Percentiles rank a stretch among this genome's conserved stretches.
Evolutionary conservation across 1,140 invertebrate genomes (phyloP).

Genomic region (Drosophila nigromelanica): DNA sequence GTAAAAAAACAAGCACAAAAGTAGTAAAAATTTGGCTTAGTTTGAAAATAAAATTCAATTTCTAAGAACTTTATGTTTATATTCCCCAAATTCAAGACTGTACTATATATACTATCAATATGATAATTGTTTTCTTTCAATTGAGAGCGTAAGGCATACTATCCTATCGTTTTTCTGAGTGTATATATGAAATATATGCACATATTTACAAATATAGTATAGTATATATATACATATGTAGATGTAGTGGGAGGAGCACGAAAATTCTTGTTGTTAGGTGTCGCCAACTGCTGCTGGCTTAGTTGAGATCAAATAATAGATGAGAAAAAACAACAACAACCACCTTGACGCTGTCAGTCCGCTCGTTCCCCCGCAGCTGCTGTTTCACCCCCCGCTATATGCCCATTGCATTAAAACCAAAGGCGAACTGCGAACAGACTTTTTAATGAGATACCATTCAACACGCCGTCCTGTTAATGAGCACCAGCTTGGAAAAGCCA

Average conservation of each 20-base stretch:
- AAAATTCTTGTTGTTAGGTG: slow-evolving; percentile 67
- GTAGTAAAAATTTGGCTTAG: no score
- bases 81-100: no score
- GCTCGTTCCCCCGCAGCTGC: no score
- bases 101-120: no score
- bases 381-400: neutral
- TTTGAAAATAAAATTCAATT: no score
- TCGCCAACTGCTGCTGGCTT: slow-evolving; percentile 60
- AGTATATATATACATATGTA: neutral
- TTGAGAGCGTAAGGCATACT: no score
- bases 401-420: slow-evolving; percentile 44
- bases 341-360: slow-evolving; percentile 3
- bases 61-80: no score
- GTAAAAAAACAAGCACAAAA: no score
- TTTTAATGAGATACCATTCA: slow-evolving; percentile 76
- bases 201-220: neutral
- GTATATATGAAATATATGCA: neutral
- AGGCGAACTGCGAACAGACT: slow-evolving; percentile 40
- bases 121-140: no score
- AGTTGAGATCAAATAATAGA: slow-evolving; percentile 46
- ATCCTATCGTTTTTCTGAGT: neutral
- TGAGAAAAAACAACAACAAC: slow-evolving; percentile 18
- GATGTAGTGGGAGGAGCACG: neutral
- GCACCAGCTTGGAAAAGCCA: slow-evolving; percentile 20
- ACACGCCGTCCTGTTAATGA: slow-evolving; percentile 63